A percentile compares a stretch with the other conserved stretches of the same genome.
These are phyloP conservation scores for Notolepis coatsorum DNA, from an alignment of 2,797 vertebrate species.

Conservation along the genomic window DNA sequence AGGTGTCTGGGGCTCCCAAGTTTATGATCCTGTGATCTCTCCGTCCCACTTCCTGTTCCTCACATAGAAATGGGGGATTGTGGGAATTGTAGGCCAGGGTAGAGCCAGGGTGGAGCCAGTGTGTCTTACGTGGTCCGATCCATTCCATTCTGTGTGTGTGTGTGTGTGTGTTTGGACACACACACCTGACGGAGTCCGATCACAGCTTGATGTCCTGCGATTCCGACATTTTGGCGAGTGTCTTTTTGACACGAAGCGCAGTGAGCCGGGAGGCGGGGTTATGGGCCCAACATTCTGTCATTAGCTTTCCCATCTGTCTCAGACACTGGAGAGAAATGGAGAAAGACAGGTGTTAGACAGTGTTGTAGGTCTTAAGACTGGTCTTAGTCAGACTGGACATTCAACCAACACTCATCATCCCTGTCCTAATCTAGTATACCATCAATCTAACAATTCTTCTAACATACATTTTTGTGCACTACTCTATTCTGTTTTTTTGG, in stretches of 20 bases:
- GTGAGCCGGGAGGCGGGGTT: slow-evolving; percentile 94
- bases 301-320: slow-evolving; percentile 95
- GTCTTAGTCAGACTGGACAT: no score
- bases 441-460: no score
- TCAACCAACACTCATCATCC: no score
- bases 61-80: slow-evolving; percentile 14
- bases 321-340: slow-evolving; percentile 84
- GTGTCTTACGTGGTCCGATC: slow-evolving; percentile 49
- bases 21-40: slow-evolving; percentile 38
- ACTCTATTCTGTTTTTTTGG: no score
- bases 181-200: slow-evolving; percentile 65
- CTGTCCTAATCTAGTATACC: no score
- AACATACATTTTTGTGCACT: no score
- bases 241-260: slow-evolving; percentile 96
- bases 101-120: slow-evolving; percentile 32
- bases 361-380: background rate
- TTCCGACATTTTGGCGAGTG: slow-evolving; percentile 98
- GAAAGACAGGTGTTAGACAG: slow-evolving; percentile 17
- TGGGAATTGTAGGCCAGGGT: slow-evolving; percentile 31
- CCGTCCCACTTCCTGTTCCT: slow-evolving; percentile 30
- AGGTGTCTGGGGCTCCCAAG: slow-evolving; percentile 42
- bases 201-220: slow-evolving; percentile 98
- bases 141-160: slow-evolving; percentile 23
- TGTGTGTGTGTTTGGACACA: slow-evolving; percentile 11
- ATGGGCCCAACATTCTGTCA: slow-evolving; percentile 97